Evolutionary conservation across 2,888 invertebrate genomes (phyloP), one percentile per base, ranked within the genome.

Genomic region (Andricus curvator): DNA sequence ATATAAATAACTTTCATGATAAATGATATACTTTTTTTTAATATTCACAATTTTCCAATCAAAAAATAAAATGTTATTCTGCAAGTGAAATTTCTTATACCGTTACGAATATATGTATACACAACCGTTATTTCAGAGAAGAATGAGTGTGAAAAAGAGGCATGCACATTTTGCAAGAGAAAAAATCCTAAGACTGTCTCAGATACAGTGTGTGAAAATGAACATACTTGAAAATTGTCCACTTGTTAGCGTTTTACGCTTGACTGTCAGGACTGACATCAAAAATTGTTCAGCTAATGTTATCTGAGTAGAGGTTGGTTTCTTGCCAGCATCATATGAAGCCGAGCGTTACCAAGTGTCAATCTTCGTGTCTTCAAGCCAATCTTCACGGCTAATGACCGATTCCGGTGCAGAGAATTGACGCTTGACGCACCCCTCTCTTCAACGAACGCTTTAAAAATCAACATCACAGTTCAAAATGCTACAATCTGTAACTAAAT

Each of bases 391-490:
- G 48, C 51, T 70, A 70, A 70, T 70, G 51, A 51, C 51, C 51
- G 48, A 70, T 70, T 70, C 51, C 70, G 51, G 70, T 70, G 51
- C 48, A 70, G 70, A 70, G 15, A 70, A 70, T 70, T 70, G 70
- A 51, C 51, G 29, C 70, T 70, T 68, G 68, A 44, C 68, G 68
- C 29, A 29, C 51, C 29, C 25, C 51, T 51, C 51, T 70, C 15
- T 51, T 48, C 6, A 67, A 44, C 22, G 22, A 15, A 44, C 44
- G 44, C n/a, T 41, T 17, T 22, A 67, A 41, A 67, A 37, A 67
- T 62, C 62, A 62, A 62, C 25, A 25, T 6, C 62, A 25, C 62
- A 25, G 25, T 25, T 15, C 13, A 9, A 62, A 25, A 62, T 60
- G 60, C 22, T 60, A 60, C 60, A n/a, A n/a, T 60, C 13, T 60